phyloP scores from a whole-genome alignment of 2,888 invertebrate genomes.

The Torymus tubicola region DNA sequence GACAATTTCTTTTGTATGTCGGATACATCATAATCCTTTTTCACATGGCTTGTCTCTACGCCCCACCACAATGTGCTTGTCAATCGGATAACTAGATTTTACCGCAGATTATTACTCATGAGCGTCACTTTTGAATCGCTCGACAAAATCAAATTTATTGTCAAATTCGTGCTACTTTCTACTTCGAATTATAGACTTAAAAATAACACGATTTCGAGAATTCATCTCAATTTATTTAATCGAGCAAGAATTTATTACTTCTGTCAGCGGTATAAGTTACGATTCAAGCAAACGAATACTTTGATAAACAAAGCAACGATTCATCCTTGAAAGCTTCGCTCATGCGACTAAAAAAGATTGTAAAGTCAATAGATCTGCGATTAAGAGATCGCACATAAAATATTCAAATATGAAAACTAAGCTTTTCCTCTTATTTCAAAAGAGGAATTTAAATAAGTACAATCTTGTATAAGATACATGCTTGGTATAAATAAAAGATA shows the following conservation, averaged over 20 bases:
- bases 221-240: not conserved
- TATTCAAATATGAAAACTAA: not conserved
- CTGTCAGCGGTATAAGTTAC: not conserved
- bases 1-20: conserved; percentile 33
- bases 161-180: conserved; percentile 26
- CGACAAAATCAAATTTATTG: conserved; percentile 19
- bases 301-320: conserved; percentile 34
- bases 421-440: not conserved
- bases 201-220: conserved; percentile 23
- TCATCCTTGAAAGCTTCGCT: not conserved
- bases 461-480: not conserved
- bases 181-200: conserved; percentile 5
- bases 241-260: conserved; percentile 15
- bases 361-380: not conserved
- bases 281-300: conserved; percentile 5
- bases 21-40: conserved; percentile 26
- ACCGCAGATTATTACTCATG: conserved; percentile 25
- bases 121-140: conserved; percentile 6
- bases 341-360: not conserved
- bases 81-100: conserved; percentile 34
- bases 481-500: not conserved
- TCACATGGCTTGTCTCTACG: conserved; percentile 29
- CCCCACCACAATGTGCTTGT: conserved; percentile 21
- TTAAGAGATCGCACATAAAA: conserved; percentile 14
- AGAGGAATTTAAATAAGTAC: conserved; percentile 4